These are phyloP conservation scores for Hirudinaria manillensis DNA, from an alignment of 2,888 invertebrate species.

Conservation along the genomic window DNA sequence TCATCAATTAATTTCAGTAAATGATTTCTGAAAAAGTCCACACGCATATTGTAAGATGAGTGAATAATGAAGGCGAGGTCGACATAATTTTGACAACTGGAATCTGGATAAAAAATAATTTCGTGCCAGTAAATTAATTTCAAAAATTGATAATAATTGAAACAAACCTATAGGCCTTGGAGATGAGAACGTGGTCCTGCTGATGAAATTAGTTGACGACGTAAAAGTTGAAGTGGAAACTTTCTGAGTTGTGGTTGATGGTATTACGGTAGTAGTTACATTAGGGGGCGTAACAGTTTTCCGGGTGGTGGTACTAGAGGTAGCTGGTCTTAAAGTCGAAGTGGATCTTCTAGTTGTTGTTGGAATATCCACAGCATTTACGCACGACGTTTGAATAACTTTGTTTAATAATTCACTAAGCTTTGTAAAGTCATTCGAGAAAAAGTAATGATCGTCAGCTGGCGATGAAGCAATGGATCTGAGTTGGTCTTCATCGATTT, in stretches of 20 bases:
- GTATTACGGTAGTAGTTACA: slow-evolving; percentile 33
- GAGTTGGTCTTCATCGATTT: slow-evolving; percentile 29
- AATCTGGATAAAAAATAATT: neutral
- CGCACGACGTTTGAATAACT: slow-evolving; percentile 29
- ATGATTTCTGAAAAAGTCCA: slow-evolving; percentile 24
- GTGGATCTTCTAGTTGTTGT: slow-evolving; percentile 29
- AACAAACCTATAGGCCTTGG: neutral
- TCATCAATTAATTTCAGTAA: slow-evolving; percentile 24
- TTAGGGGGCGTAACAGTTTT: slow-evolving; percentile 28
- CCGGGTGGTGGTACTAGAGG: slow-evolving; percentile 33
- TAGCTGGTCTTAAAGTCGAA: slow-evolving; percentile 32
- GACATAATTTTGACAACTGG: slow-evolving; percentile 23
- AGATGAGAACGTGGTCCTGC: neutral
- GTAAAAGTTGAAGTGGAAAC: slow-evolving; percentile 33
- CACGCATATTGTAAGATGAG: slow-evolving; percentile 31
- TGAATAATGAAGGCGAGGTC: slow-evolving; percentile 31
- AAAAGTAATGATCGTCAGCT: slow-evolving; percentile 31
- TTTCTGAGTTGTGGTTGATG: slow-evolving; percentile 37
- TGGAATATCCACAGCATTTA: slow-evolving; percentile 22
- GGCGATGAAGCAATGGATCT: slow-evolving; percentile 30
- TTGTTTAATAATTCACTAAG: slow-evolving; percentile 26
- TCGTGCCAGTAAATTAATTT: neutral
- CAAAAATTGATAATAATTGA: neutral
- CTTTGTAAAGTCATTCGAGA: slow-evolving; percentile 30
- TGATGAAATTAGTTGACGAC: slow-evolving; percentile 29